Evolutionary conservation across 2,113 vertebrate species (phyloP).

Genomic region (Loxodonta africana): DNA sequence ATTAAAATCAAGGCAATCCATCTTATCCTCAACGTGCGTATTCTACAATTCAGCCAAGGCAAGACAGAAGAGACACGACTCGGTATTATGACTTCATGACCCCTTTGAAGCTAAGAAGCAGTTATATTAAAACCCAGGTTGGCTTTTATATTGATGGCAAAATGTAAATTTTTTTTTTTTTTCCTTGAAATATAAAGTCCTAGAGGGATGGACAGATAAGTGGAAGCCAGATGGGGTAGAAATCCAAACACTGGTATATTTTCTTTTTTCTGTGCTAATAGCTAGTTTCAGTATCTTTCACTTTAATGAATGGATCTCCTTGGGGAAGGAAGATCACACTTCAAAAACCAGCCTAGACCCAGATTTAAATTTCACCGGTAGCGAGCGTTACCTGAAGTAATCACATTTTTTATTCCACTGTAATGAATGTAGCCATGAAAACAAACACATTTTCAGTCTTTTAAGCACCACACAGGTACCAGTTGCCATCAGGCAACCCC

Average conservation of each 20-base stretch:
- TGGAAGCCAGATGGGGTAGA: not conserved
- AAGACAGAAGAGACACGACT: conserved; percentile 35
- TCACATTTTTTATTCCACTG: not conserved
- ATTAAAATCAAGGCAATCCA: conserved; percentile 51
- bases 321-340: not conserved
- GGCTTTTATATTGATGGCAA: conserved; percentile 47
- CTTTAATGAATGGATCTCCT: conserved; percentile 54
- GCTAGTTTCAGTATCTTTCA: not conserved
- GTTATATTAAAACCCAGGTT: conserved; percentile 28
- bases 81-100: not conserved
- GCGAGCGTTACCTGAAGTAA: conserved; percentile 48
- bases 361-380: conserved; percentile 61
- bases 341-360: not conserved
- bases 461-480: not conserved
- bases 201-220: not conserved
- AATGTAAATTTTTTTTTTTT: conserved; percentile 32
- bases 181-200: conserved; percentile 49
- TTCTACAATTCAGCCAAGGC: not conserved
- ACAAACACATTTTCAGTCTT: not conserved
- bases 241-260: not conserved
- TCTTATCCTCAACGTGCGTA: not conserved
- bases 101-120: conserved; percentile 18
- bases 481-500: not conserved
- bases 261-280: conserved; percentile 32
- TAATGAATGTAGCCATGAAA: not conserved